Evolutionary conservation across 2,888 invertebrate species (phyloP), one percentile per base, ranked within the genome.

Genomic region (Cepaea hortensis): DNA sequence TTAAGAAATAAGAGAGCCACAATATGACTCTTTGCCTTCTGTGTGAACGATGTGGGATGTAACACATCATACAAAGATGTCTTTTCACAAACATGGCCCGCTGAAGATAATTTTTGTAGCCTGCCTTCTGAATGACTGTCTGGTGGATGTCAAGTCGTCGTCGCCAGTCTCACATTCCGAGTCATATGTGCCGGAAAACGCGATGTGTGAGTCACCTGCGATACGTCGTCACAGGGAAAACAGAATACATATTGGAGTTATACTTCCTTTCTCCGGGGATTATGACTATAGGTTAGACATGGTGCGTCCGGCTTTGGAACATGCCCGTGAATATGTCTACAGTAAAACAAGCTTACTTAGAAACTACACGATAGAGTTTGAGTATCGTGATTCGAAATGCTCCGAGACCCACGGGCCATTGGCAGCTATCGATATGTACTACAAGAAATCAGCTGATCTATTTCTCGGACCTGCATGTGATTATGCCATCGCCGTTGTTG

Each of bases 401-500:
- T 91, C 92, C 9, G 92, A 92, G 13, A 91, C 90, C 0, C 86
- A 87, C 68, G 93, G 91, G 0, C 93, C 93, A 0, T 87, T 93
- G 11, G 90, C 88, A 9, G 93, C 93, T 35, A 90, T 93, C 62
- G 91, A 92, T 70, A 90, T 93, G 90, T 91, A 91, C 89, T 83
- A 89, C 11, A 81, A 91, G 5, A 87, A 88, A 46, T 76, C 83
- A 11, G 91, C 91, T 3, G 88, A 92, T 83, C 91, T 93, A 0
- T 93, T 93, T 82, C 75, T 93, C 9, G 93, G 93, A 0, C 93
- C 93, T 11, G 90, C 90, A 20, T 93, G 93, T 77, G 91, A 92
- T 82, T 93, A 97, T 72, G 97, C 97, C 2, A 94, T 98, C 91
- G 98, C 98, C 92, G 97, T 98, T 0, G 97, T 98, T 2, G 98